Evolutionary conservation across 2,113 vertebrate species (phyloP).

Genomic region (Cepphus grylle): DNA sequence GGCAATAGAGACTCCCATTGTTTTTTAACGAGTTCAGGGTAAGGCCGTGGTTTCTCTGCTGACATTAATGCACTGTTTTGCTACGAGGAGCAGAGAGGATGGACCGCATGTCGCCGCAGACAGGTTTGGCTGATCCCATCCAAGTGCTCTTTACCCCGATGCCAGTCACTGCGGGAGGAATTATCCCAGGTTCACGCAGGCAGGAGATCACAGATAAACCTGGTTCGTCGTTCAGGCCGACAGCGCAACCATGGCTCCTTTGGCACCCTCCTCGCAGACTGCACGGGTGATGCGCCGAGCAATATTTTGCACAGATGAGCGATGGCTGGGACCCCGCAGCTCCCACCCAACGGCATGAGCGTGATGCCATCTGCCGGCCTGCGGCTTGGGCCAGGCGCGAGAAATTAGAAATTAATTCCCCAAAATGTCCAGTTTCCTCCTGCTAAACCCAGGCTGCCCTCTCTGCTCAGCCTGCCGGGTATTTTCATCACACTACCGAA

Average conservation of each 20-base stretch:
- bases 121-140: neutral
- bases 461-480: neutral
- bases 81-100: neutral
- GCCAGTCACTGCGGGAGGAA: neutral
- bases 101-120: rapidly evolving
- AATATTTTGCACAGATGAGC: neutral
- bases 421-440: neutral
- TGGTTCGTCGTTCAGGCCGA: rapidly evolving
- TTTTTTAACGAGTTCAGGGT: slow-evolving; percentile 27
- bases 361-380: slow-evolving; percentile 44
- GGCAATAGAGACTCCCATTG: slow-evolving; percentile 45
- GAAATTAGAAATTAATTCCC: neutral
- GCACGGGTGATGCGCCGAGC: rapidly evolving
- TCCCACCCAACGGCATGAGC: neutral
- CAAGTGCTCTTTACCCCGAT: rapidly evolving
- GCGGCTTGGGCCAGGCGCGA: neutral
- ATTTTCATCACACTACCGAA: neutral
- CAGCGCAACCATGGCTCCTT: rapidly evolving
- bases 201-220: neutral
- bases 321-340: neutral
- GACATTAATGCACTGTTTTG: neutral
- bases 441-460: neutral
- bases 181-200: rapidly evolving
- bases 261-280: neutral
- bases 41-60: neutral